These are phyloP conservation scores for Apteryx owenii DNA, from an alignment of 2,113 vertebrate genomes.

Conservation along the genomic window DNA sequence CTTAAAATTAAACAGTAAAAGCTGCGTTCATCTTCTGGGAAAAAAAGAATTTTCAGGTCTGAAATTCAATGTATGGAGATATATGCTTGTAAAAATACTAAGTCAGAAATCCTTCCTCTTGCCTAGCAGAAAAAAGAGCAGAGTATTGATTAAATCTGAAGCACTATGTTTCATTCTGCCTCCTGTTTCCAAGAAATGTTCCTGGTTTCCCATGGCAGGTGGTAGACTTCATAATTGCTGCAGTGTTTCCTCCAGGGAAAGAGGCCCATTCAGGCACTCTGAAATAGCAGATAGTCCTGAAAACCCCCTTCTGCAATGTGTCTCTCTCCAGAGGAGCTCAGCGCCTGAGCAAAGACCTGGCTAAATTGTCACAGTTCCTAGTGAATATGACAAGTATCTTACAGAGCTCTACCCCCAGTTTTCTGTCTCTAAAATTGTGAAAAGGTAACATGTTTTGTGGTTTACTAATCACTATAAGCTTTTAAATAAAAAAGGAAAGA, in stretches of 20 bases:
- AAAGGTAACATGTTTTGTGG: neutral
- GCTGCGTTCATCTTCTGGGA: neutral
- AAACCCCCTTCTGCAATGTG: neutral
- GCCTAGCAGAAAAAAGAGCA: neutral
- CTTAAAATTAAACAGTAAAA: neutral
- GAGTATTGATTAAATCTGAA: neutral
- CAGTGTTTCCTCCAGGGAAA: neutral
- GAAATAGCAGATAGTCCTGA: neutral
- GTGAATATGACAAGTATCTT: neutral
- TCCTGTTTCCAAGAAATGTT: neutral
- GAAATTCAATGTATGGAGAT: neutral
- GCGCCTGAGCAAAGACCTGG: neutral
- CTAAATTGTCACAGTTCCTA: neutral
- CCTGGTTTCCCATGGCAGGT: neutral
- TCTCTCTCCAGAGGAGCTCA: neutral
- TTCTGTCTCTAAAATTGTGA: neutral
- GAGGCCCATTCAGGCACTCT: neutral
- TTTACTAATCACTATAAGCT: neutral
- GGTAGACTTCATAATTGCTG: neutral
- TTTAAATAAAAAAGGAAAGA: neutral
- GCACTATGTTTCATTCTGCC: neutral
- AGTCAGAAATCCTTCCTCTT: neutral
- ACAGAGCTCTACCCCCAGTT: neutral
- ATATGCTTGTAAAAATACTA: neutral
- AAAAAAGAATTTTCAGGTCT: neutral